Conservation (phyloP, 2,113 vertebrate species). For the Tamias sibiricus region DNA sequence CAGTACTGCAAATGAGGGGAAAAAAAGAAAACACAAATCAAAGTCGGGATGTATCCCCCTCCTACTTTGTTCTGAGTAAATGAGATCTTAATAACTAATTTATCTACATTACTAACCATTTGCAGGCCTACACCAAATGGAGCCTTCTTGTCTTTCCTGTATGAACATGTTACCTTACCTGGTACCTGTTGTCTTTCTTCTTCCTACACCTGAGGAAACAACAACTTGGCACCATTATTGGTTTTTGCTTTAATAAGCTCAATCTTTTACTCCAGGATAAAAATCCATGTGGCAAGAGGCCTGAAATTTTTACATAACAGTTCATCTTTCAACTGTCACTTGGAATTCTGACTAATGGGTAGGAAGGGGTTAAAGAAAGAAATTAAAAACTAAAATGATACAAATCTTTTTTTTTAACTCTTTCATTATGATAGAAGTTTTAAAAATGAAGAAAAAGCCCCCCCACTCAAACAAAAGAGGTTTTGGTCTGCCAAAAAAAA, state of each 20-base stretch:
- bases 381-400: conserved; percentile 16
- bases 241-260: neutral
- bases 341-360: conserved; percentile 63
- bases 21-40: neutral
- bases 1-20: neutral
- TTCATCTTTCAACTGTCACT: conserved; percentile 71
- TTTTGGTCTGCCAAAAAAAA: neutral
- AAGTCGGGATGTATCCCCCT: neutral
- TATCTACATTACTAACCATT: neutral
- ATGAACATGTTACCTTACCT: conserved; percentile 56
- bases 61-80: conserved; percentile 15
- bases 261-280: conserved; percentile 20
- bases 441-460: neutral
- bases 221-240: conserved; percentile 60
- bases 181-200: conserved; percentile 39
- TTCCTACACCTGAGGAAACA: conserved; percentile 70
- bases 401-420: conserved; percentile 35
- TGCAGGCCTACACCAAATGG: neutral
- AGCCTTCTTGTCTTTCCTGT: neutral
- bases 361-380: conserved; percentile 59
- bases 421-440: conserved; percentile 30
- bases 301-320: conserved; percentile 51
- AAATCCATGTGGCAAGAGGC: conserved; percentile 31
- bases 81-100: conserved; percentile 23
- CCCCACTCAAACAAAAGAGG: neutral